These are phyloP conservation scores for Aplodontia rufa DNA, from an alignment of 2,113 vertebrate species.

Conservation along the genomic window DNA sequence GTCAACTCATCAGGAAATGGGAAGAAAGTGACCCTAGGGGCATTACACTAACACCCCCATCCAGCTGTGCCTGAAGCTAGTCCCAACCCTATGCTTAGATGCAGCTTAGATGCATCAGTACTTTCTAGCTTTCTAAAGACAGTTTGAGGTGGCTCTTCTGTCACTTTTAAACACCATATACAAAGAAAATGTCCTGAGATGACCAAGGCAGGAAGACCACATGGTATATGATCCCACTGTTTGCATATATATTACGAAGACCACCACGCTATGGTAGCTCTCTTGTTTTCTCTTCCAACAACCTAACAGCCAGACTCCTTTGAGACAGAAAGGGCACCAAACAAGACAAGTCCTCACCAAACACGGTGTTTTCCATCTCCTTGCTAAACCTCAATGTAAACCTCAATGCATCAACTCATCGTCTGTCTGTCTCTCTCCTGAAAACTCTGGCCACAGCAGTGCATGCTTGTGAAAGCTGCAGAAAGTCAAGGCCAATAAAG, in stretches of 20 bases:
- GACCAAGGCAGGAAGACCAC: background rate
- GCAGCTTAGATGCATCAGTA: background rate
- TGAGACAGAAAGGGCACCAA: background rate
- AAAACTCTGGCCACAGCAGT: background rate
- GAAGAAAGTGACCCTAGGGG: background rate
- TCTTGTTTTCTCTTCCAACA: background rate
- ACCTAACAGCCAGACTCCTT: background rate
- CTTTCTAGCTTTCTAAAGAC: background rate
- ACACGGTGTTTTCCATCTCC: background rate
- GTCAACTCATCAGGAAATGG: background rate
- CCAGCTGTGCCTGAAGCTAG: background rate
- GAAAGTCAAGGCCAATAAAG: background rate
- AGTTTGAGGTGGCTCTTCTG: background rate
- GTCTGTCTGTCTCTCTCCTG: background rate
- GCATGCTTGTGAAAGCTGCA: background rate
- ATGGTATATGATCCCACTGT: background rate
- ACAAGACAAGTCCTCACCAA: background rate
- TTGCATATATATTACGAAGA: background rate
- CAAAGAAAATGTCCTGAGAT: background rate
- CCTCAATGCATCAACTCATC: background rate
- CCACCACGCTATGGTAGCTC: fast-evolving
- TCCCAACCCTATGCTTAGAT: fast-evolving
- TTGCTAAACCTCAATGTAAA: background rate
- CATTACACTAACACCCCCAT: fast-evolving
- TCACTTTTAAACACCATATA: background rate